Evolutionary conservation across 2,797 vertebrate genomes (phyloP), one percentile per base, ranked within the genome.

Genomic region (Enteromius afrohamiltoni): DNA sequence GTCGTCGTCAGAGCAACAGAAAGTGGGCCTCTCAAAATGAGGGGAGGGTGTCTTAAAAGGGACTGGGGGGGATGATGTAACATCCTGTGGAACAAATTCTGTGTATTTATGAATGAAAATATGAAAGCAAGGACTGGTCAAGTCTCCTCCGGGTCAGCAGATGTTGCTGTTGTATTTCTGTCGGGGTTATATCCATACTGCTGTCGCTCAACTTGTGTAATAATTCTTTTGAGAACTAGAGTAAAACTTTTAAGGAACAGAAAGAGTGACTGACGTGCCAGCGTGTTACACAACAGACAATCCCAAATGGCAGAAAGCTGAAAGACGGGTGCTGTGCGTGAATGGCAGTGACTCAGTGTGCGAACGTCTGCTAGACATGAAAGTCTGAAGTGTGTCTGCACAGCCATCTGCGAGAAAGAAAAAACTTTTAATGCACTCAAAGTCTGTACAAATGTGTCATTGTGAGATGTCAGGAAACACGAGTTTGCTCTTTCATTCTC

Each of bases 31-130:
- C 88, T 80, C 68, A 86, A 83, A 71, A 58, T n/a, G 82, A 86
- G 69, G 77, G 76, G 73, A 83, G 71, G 47, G 68, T 23, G 19
- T 47, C 80, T 79, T 85, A 60, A 76, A 87, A 23, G 78, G 37
- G 73, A 71, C 62, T 64, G 19, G 13, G 83, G 37, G 58, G 85
- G 83, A 89, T 79, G 70, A 75, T 34, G 49, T 49, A 75, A 87
- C 86, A 93, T 95, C 93, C 94, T 93, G 92, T 92, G 88, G 74
- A 88, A 91, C 82, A 90, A 70, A 86, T 86, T 80, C 29, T 82
- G 11, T 47, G 47, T 10, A 85, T 81, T 70, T 83, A 64, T 60
- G 58, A 74, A 65, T 83, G 77, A 68, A 26, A 26, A 31, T 53
- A 37, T 8, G 2, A 64, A 64, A 23, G 37, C 45, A 75, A 64